A percentile compares a stretch with the other conserved stretches of the same genome.
phyloP scores from a whole-genome alignment of 2,888 invertebrate genomes.

The Apotomis turbidana region DNA sequence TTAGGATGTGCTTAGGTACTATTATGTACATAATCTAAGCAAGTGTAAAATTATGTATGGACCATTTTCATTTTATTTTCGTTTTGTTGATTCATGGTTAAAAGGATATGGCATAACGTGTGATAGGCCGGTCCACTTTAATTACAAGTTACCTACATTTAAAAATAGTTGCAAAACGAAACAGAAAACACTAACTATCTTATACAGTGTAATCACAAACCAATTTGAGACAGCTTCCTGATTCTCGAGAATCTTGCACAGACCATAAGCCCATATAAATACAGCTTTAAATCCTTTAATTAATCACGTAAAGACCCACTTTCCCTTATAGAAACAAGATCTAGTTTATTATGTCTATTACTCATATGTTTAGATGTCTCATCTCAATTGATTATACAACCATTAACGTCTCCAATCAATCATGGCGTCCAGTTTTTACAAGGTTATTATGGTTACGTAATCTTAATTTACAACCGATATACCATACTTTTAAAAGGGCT shows the following conservation, averaged over 20 bases:
- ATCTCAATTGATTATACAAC: conserved; percentile 36
- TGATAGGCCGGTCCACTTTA: not conserved
- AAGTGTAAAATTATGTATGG: not conserved
- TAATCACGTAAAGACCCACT: conserved; percentile 47
- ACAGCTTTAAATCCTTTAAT: conserved; percentile 9
- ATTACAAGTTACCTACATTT: not conserved
- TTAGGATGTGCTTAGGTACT: too few relatives aligned
- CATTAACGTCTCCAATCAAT: conserved; percentile 34
- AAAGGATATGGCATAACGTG: not conserved
- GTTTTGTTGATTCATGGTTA: not conserved
- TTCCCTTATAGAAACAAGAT: conserved; percentile 50
- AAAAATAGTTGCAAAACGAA: not conserved
- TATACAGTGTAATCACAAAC: conserved; percentile 5
- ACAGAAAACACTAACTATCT: not conserved
- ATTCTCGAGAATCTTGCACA: not conserved
- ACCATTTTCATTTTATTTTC: not conserved
- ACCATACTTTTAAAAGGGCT: conserved; percentile 5
- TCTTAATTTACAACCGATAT: conserved; percentile 6
- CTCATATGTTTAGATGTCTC: conserved; percentile 42
- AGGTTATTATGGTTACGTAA: conserved; percentile 23
- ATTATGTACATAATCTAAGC: too few relatives aligned
- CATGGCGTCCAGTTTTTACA: conserved; percentile 16
- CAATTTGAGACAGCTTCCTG: conserved; percentile 14
- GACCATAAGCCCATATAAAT: conserved; percentile 3
- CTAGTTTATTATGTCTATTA: conserved; percentile 37